phyloP scores from a whole-genome alignment of 2,888 invertebrate genomes.

The Nomada ruficornis region DNA sequence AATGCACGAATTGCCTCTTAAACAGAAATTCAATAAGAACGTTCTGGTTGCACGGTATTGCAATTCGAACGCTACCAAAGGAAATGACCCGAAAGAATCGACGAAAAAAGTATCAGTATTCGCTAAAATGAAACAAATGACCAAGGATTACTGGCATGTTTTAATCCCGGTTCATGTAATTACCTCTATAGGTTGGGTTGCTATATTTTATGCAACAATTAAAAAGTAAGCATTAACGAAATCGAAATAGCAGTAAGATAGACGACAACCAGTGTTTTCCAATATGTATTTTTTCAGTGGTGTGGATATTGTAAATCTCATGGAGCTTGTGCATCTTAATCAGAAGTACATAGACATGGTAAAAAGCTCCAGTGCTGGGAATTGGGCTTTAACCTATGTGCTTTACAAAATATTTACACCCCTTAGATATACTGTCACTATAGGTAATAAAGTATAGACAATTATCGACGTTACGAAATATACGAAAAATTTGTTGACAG shows the following conservation, averaged over 20 bases:
- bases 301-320: conserved; percentile 92
- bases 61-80: conserved; percentile 30
- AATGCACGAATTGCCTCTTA: conserved; percentile 25
- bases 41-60: conserved; percentile 38
- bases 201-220: conserved; percentile 93
- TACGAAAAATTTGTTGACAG: background rate
- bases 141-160: conserved; percentile 98
- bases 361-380: conserved; percentile 92
- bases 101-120: conserved; percentile 88
- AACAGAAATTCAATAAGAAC: conserved; percentile 34
- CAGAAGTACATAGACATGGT: conserved; percentile 92
- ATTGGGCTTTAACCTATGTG: conserved; percentile 95
- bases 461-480: background rate
- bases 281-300: conserved; percentile 89
- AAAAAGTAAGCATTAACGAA: conserved; percentile 88
- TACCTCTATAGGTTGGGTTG: conserved; percentile 95
- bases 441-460: conserved; percentile 87
- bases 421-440: conserved; percentile 94
- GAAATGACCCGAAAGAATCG: background rate
- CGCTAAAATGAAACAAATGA: conserved; percentile 95
- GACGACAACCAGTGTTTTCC: background rate
- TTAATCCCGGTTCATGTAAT: conserved; percentile 95
- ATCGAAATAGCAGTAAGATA: background rate
- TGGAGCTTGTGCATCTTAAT: conserved; percentile 92
- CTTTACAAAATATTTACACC: conserved; percentile 97